These are phyloP conservation scores for Electrophaes corylata DNA, from an alignment of 2,888 invertebrate species.

Conservation along the genomic window DNA sequence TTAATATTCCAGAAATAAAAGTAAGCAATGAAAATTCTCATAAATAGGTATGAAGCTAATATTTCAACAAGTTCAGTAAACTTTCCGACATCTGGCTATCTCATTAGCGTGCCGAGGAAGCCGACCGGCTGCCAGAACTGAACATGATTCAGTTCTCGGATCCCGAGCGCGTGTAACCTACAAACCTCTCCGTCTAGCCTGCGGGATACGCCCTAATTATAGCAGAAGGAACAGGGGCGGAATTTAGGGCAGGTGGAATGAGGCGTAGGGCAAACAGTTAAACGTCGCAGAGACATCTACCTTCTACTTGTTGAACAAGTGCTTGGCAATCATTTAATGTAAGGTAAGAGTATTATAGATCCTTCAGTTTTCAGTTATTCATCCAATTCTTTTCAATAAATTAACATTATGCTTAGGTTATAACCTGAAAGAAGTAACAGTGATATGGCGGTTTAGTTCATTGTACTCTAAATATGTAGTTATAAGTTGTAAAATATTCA, in stretches of 20 bases:
- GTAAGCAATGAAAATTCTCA: neutral
- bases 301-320: neutral
- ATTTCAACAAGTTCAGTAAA: constrained; percentile 10
- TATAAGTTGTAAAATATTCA: no score
- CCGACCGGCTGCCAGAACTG: constrained; percentile 2
- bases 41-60: neutral
- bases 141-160: neutral
- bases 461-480: no score
- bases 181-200: neutral
- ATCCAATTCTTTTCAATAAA: no score
- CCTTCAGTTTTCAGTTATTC: no score
- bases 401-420: no score
- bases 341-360: neutral
- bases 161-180: constrained; percentile 11
- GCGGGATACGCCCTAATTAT: neutral
- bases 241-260: neutral
- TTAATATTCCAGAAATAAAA: neutral
- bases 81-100: constrained; percentile 5
- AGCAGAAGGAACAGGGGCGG: neutral
- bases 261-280: neutral
- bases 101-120: constrained; percentile 10
- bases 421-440: no score
- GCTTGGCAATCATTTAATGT: neutral
- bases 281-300: no score
- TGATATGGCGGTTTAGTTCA: no score